Evolutionary conservation across 2,113 vertebrate genomes (phyloP).

Genomic region (Prionailurus bengalensis): DNA sequence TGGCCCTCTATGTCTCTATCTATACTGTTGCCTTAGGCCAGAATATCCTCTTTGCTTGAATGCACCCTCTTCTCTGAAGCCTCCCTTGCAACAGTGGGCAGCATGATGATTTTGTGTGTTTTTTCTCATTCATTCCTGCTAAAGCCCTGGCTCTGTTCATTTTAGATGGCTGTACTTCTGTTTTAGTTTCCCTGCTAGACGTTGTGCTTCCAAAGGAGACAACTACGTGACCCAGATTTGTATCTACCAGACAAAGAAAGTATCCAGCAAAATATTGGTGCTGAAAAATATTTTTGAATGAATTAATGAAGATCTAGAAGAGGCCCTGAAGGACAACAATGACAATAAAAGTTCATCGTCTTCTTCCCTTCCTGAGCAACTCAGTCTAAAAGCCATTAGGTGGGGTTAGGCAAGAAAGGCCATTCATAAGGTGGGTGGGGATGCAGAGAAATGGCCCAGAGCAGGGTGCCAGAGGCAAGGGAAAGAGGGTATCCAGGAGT

Average conservation of each 20-base stretch:
- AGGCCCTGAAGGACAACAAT: background rate
- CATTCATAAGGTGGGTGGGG: background rate
- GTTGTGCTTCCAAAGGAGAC: background rate
- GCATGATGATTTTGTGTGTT: background rate
- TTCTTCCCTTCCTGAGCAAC: background rate
- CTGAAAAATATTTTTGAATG: background rate
- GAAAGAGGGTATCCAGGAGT: too few species aligned
- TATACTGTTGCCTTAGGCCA: background rate
- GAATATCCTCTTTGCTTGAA: background rate
- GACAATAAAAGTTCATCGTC: background rate
- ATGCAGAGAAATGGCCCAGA: background rate
- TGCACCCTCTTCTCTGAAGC: background rate
- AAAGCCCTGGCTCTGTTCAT: background rate
- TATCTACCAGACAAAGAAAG: background rate
- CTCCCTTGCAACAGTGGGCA: background rate
- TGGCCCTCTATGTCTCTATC: background rate
- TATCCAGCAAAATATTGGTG: background rate
- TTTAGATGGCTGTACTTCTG: background rate
- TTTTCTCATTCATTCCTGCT: background rate
- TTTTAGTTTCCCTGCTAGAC: background rate
- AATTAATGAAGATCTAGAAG: background rate
- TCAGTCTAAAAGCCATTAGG: background rate
- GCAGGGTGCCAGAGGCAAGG: too few species aligned
- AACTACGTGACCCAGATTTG: background rate
- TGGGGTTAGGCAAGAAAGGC: background rate